phyloP scores from a whole-genome alignment of 1,140 invertebrate genomes.

The Caenorhabditis remanei region DNA sequence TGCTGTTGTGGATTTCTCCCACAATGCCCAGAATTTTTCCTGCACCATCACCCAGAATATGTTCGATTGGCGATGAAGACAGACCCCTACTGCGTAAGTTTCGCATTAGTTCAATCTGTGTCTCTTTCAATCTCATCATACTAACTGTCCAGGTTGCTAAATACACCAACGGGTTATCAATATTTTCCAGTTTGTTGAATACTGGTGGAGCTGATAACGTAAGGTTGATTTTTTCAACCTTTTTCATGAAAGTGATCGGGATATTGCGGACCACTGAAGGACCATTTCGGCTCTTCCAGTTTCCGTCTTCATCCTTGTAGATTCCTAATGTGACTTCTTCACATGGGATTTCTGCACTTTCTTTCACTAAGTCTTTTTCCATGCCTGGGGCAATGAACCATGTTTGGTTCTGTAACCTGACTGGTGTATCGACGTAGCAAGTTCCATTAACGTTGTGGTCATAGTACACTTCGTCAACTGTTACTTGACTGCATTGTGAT shows the following conservation, averaged over 20 bases:
- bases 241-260: background rate
- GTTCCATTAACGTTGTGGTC: background rate
- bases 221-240: background rate
- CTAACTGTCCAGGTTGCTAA: background rate
- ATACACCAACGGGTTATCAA: background rate
- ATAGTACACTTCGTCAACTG: background rate
- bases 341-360: background rate
- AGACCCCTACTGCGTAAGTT: background rate
- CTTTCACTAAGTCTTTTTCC: background rate
- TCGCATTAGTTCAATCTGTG: background rate
- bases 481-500: background rate
- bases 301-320: background rate
- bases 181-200: background rate
- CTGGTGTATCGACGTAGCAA: background rate
- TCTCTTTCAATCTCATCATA: background rate
- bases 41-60: background rate
- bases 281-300: background rate
- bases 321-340: background rate
- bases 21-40: background rate
- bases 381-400: background rate
- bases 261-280: background rate
- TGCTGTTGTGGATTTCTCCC: background rate
- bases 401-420: background rate
- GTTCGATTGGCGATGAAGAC: background rate
- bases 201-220: background rate